phyloP scores from a whole-genome alignment of 2,113 vertebrate species.

The Malurus elegans region DNA sequence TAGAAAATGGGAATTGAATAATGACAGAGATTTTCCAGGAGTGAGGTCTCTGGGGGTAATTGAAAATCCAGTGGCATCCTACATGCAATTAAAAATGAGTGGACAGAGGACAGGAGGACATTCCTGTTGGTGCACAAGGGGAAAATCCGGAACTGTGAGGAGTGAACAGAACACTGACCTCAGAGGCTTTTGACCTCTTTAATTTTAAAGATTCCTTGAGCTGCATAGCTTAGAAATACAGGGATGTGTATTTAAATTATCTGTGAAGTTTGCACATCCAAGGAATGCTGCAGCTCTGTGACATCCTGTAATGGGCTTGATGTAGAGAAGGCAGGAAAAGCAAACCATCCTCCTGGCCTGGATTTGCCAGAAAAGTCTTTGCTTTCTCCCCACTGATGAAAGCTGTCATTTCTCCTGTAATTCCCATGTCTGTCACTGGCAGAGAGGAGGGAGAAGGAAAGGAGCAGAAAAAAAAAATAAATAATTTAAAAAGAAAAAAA shows the following conservation, averaged over 20 bases:
- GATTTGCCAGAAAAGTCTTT: neutral
- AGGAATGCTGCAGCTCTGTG: neutral
- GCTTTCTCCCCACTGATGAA: neutral
- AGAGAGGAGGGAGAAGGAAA: neutral
- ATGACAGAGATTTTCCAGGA: neutral
- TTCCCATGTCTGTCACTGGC: neutral
- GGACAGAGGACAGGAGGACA: neutral
- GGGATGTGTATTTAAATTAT: neutral
- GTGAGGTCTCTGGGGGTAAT: neutral
- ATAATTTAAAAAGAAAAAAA: no score
- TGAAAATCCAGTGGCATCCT: neutral
- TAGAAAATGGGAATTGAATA: neutral
- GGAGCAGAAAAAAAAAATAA: rapidly evolving
- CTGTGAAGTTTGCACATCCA: neutral
- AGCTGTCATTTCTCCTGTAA: slow-evolving; percentile 9
- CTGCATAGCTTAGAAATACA: neutral
- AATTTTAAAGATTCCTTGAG: neutral
- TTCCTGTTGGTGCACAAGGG: rapidly evolving
- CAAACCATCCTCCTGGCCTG: slow-evolving; percentile 1
- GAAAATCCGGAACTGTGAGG: neutral
- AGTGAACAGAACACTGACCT: neutral
- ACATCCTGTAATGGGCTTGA: neutral
- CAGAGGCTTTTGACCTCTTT: neutral
- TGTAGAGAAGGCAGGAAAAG: neutral
- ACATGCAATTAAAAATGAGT: neutral